A percentile compares a stretch with the other conserved stretches of the same genome.
Evolutionary conservation across 2,113 vertebrate genomes (phyloP).

Genomic region (Chiloscyllium plagiosum): DNA sequence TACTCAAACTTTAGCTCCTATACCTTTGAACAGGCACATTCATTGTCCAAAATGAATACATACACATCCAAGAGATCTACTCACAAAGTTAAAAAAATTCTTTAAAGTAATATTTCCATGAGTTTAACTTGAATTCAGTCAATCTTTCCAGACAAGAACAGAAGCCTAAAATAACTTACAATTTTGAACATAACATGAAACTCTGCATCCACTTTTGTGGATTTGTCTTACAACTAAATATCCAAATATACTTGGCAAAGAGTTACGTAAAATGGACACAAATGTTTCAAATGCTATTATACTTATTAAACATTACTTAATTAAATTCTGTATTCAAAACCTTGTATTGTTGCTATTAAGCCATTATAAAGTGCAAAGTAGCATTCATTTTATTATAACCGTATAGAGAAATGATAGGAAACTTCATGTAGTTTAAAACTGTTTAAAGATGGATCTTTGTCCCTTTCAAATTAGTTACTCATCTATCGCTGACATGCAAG

Average conservation of each 20-base stretch:
- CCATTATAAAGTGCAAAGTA: neutral
- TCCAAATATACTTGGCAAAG: neutral
- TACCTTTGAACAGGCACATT: neutral
- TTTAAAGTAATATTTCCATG: neutral
- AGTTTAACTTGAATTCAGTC: neutral
- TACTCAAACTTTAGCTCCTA: neutral
- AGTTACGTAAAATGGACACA: neutral
- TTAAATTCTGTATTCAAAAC: neutral
- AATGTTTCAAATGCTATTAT: neutral
- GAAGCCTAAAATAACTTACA: no score
- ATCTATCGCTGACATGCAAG: neutral
- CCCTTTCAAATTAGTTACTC: neutral
- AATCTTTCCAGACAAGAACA: no score
- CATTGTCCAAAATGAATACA: neutral
- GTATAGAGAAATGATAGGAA: neutral
- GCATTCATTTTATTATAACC: neutral
- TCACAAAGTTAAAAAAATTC: neutral
- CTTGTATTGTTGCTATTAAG: neutral
- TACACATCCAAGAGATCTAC: neutral
- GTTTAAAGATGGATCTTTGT: neutral
- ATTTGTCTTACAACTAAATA: neutral
- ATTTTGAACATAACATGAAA: neutral
- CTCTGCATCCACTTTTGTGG: neutral
- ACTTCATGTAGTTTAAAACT: neutral
- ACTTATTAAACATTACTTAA: neutral